phyloP scores from a whole-genome alignment of 1,140 invertebrate species.

The Aphidius ervi region DNA sequence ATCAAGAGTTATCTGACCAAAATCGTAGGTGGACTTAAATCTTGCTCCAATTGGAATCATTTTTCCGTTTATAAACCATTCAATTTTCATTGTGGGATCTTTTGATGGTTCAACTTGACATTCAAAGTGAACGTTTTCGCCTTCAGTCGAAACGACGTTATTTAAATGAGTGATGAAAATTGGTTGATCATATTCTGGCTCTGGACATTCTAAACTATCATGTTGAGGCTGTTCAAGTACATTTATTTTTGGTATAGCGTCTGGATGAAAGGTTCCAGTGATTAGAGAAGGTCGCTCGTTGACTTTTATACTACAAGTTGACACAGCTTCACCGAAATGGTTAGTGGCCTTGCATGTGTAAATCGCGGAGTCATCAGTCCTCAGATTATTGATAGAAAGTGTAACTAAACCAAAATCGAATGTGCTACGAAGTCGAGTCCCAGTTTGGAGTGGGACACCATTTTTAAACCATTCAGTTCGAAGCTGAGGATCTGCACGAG shows the following conservation, averaged over 20 bases:
- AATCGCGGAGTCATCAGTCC: slow-evolving; percentile 87
- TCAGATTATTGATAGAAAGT: slow-evolving; percentile 79
- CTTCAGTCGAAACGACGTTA: slow-evolving; percentile 85
- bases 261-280: slow-evolving; percentile 85
- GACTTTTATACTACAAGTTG: slow-evolving; percentile 86
- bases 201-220: slow-evolving; percentile 60
- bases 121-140: slow-evolving; percentile 89
- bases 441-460: slow-evolving; percentile 77
- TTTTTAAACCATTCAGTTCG: slow-evolving; percentile 92
- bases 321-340: slow-evolving; percentile 84
- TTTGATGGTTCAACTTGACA: slow-evolving; percentile 90
- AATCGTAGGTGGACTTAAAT: slow-evolving; percentile 83
- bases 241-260: slow-evolving; percentile 82
- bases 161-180: slow-evolving; percentile 89
- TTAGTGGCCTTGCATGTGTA: slow-evolving; percentile 93
- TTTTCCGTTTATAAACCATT: slow-evolving; percentile 87
- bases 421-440: slow-evolving; percentile 79
- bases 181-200: slow-evolving; percentile 77
- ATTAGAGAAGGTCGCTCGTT: slow-evolving; percentile 83
- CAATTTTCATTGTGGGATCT: slow-evolving; percentile 90
- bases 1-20: slow-evolving; percentile 83
- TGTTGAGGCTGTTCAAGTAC: slow-evolving; percentile 77
- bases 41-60: slow-evolving; percentile 73
- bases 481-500: slow-evolving; percentile 91
- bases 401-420: slow-evolving; percentile 94